Base-by-base conservation (phyloP, 2,113 vertebrate genomes). In the Cyrtonyx montezumae region DNA sequence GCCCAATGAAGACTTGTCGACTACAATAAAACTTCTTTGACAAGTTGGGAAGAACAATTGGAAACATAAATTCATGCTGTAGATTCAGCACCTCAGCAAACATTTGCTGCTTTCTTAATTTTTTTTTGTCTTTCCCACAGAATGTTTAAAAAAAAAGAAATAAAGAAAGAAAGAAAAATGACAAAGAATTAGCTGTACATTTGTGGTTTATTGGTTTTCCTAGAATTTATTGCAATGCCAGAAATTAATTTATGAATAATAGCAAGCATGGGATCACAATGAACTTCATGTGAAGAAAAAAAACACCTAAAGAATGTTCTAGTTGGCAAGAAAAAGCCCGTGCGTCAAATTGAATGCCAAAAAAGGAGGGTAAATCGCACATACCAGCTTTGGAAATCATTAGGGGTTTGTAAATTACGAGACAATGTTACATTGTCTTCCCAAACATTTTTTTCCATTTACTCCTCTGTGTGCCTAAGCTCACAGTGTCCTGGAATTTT, bases 211-310 rank as follows among this genome's bases (percentile, higher is more conserved):
- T 96, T 97, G 97, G 95, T 96, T 97, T 97, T 96, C 96, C 96
- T 97, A 98, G 95, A 98, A 98, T 97, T 97, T 97, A 96, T 73
- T 96, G 95, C 80, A 3, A 95, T 97, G 97, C 96, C 97, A 98
- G 94, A 97, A 98, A 98, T 97, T 98, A 98, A 98, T 97, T 98
- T 97, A 97, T 95, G 97, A 97, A 97, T 97, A 97, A 98, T 96
- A 97, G 97, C 93, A 95, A 97, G 94, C 92, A 97, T 94, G 94
- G 95, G 94, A 97, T 97, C 91, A 80, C 95, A 97, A 97, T 84
- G 55, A 97, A 95, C 81, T 97, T 96, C 97, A 97, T 95, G 91
- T 8, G 20, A 98, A 97, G 93, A 80, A 95, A 97, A 95, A 96
- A 97, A 97, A 70, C 82, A 97, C 95, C 96, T 98, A 97, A 97